These are phyloP conservation scores for Agrypnus murinus DNA, from an alignment of 2,888 invertebrate genomes.

Conservation along the genomic window DNA sequence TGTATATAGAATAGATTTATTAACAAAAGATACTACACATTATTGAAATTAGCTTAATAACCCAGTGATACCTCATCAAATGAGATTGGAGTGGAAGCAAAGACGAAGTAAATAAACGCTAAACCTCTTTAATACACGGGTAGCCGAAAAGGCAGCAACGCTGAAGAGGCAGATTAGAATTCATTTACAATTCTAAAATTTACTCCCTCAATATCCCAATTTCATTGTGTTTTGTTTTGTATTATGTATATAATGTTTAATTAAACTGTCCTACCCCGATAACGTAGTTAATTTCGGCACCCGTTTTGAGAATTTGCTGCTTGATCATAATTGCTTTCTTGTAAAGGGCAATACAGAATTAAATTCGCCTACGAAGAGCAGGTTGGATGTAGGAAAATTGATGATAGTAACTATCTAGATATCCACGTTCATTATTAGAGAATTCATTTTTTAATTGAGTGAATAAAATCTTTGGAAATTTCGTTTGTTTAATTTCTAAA, in stretches of 20 bases:
- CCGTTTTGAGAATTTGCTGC: constrained; percentile 25
- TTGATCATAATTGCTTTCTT: constrained; percentile 30
- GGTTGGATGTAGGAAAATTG: neutral
- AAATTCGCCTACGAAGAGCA: constrained; percentile 11
- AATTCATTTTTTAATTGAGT: no score
- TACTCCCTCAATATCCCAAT: constrained; percentile 24
- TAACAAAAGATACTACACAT: neutral
- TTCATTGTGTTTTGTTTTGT: constrained; percentile 29
- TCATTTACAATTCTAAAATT: constrained; percentile 39
- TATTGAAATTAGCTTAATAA: constrained; percentile 6
- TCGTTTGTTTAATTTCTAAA: no score
- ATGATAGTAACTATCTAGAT: neutral
- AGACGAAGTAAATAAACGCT: constrained; percentile 25
- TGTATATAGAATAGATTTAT: neutral
- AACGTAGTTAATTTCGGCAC: constrained; percentile 25
- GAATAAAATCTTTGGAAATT: no score
- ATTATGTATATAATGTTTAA: constrained; percentile 30
- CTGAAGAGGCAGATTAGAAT: constrained; percentile 18
- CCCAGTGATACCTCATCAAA: constrained; percentile 5
- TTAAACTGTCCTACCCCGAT: constrained; percentile 25
- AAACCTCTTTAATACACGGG: constrained; percentile 29
- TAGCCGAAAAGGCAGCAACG: constrained; percentile 23
- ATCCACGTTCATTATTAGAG: no score
- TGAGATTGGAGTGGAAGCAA: constrained; percentile 16
- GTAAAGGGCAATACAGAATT: constrained; percentile 1